Conservation (phyloP, 2,888 invertebrate genomes). For the Hypomecis punctinalis region DNA sequence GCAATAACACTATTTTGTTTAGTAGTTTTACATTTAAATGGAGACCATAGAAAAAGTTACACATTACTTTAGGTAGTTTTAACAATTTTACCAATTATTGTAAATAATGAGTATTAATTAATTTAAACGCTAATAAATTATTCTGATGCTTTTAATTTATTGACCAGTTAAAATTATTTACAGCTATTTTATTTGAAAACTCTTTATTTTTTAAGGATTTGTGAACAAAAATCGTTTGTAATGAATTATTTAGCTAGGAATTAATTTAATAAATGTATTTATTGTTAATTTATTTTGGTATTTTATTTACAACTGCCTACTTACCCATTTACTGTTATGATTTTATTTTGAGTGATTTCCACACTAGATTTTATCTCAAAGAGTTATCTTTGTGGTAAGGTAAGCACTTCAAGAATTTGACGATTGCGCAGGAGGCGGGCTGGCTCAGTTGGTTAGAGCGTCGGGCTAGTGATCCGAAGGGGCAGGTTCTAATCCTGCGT, state of each 20-base stretch:
- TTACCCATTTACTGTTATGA: no score
- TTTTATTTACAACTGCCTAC: constrained; percentile 45
- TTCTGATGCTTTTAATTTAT: constrained; percentile 66
- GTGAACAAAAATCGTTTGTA: constrained; percentile 51
- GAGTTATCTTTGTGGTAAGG: no score
- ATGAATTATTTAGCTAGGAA: constrained; percentile 66
- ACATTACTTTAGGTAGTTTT: constrained; percentile 36
- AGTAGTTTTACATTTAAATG: no score
- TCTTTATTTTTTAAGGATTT: constrained; percentile 35
- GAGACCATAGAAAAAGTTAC: constrained; percentile 9
- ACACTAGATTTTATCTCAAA: no score
- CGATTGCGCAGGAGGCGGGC: no score
- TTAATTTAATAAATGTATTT: constrained; percentile 79
- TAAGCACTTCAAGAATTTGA: no score
- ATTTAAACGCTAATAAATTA: constrained; percentile 60
- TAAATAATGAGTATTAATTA: constrained; percentile 57
- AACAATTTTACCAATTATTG: constrained; percentile 57
- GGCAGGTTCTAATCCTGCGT: no score
- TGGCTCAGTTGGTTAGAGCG: no score
- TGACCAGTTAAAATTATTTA: constrained; percentile 44
- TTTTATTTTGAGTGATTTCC: no score
- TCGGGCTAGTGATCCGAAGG: no score
- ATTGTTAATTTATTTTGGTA: constrained; percentile 64
- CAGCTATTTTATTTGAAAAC: constrained; percentile 39
- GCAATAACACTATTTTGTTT: no score